phyloP scores from a whole-genome alignment of 2,888 invertebrate genomes.

The Prenolepis imparis region DNA sequence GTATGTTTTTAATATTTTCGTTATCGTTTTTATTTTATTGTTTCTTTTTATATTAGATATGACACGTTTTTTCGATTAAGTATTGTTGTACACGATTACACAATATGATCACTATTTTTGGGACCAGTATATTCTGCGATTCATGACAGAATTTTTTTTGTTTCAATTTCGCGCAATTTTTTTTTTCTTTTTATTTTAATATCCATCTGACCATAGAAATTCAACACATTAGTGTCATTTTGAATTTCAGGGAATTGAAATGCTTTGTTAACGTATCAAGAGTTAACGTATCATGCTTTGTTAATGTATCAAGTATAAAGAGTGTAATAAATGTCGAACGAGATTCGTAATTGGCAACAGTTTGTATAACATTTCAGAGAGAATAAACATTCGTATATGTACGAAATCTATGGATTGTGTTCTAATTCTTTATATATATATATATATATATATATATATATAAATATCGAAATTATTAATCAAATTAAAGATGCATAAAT shows the following conservation, averaged over 20 bases:
- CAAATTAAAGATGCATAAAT: not conserved
- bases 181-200: constrained; percentile 40
- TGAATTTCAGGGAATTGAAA: constrained; percentile 9
- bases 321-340: constrained; percentile 63
- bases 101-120: constrained; percentile 53
- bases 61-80: not conserved
- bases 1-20: constrained; percentile 13
- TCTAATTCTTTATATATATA: not conserved
- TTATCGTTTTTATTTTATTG: constrained; percentile 27
- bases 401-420: not conserved
- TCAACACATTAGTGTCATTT: not conserved
- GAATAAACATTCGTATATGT: constrained; percentile 61
- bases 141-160: constrained; percentile 37
- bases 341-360: constrained; percentile 62
- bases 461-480: constrained; percentile 2
- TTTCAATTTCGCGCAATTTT: not conserved
- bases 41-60: constrained; percentile 30
- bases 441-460: not conserved
- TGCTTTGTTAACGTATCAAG: not conserved
- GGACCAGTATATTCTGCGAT: constrained; percentile 69
- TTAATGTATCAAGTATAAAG: constrained; percentile 23
- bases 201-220: not conserved
- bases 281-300: too few species aligned
- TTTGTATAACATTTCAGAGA: constrained; percentile 66
- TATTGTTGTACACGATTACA: constrained; percentile 28